These are phyloP conservation scores for Rhopilema esculentum DNA, from an alignment of 30 jellyfish, hydroid and myxozoan genomes.

Conservation along the genomic window DNA sequence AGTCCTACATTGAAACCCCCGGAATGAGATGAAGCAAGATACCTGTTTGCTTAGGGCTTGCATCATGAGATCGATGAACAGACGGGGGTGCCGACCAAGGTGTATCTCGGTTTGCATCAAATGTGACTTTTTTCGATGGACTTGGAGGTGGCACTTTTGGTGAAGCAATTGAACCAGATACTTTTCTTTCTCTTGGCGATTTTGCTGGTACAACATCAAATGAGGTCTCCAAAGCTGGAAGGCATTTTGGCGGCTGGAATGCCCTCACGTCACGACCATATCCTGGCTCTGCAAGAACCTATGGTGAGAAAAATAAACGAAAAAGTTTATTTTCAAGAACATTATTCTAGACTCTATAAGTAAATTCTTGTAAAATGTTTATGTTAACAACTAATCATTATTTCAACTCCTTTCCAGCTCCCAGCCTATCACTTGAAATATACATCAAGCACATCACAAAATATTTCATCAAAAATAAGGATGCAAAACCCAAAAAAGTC, in stretches of 20 bases:
- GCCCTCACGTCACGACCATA: slow-evolving; percentile 91
- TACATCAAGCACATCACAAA: too few relatives aligned
- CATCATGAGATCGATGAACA: slow-evolving; percentile 55
- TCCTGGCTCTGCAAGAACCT: slow-evolving; percentile 97
- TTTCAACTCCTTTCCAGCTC: too few relatives aligned
- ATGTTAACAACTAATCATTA: too few relatives aligned
- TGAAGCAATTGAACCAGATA: slow-evolving; percentile 32
- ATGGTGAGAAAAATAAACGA: neutral
- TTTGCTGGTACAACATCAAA: neutral
- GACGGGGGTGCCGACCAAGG: slow-evolving; percentile 68
- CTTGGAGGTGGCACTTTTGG: slow-evolving; percentile 33
- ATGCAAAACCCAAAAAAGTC: too few relatives aligned
- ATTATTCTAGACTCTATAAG: neutral
- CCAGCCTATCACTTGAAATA: too few relatives aligned
- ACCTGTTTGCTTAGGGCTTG: slow-evolving; percentile 72
- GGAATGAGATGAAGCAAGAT: neutral
- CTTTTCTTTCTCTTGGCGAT: slow-evolving; percentile 34
- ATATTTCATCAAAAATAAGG: too few relatives aligned
- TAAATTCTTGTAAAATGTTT: too few relatives aligned
- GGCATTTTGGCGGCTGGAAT: slow-evolving; percentile 85
- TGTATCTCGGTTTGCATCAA: slow-evolving; percentile 13
- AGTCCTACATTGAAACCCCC: neutral
- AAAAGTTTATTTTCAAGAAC: neutral
- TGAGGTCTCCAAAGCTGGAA: slow-evolving; percentile 68
- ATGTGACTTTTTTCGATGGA: slow-evolving; percentile 44